Evolutionary conservation across 2,888 invertebrate species (phyloP).

Genomic region (Eilema depressum): DNA sequence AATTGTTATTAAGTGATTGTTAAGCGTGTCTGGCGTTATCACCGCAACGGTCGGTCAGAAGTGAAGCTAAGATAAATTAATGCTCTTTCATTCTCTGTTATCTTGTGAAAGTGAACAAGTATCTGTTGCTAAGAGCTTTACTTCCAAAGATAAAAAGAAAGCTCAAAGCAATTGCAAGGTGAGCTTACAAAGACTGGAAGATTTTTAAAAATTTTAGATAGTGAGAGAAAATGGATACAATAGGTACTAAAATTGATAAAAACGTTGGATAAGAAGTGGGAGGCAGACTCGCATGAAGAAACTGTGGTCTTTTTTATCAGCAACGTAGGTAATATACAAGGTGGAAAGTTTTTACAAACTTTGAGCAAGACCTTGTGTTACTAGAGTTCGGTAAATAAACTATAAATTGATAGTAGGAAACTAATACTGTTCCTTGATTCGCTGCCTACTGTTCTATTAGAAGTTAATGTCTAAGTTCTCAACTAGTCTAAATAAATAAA

Average conservation of each 20-base stretch:
- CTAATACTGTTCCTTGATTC: too few relatives aligned
- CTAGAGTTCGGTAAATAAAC: neutral
- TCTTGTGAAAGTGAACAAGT: conserved; percentile 30
- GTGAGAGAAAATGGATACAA: neutral
- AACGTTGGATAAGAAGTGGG: neutral
- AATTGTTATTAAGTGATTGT: conserved; percentile 34
- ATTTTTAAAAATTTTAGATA: neutral
- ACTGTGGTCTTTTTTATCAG: neutral
- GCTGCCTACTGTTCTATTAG: too few relatives aligned
- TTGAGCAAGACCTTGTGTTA: neutral
- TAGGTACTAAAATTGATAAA: neutral
- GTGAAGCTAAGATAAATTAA: conserved; percentile 30
- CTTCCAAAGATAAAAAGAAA: conserved; percentile 9
- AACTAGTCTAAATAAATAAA: too few relatives aligned
- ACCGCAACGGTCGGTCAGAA: conserved; percentile 12
- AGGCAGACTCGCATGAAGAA: neutral
- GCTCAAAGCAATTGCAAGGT: neutral
- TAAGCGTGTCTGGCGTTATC: conserved; percentile 20
- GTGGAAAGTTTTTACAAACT: neutral
- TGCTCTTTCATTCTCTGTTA: conserved; percentile 28
- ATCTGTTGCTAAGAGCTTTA: conserved; percentile 13
- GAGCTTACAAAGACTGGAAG: neutral
- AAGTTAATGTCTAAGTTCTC: too few relatives aligned
- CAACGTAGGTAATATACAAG: too few relatives aligned
- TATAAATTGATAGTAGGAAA: too few relatives aligned